Base-by-base conservation (phyloP, 2,797 vertebrate genomes). In the Cyclura pinguis region DNA sequence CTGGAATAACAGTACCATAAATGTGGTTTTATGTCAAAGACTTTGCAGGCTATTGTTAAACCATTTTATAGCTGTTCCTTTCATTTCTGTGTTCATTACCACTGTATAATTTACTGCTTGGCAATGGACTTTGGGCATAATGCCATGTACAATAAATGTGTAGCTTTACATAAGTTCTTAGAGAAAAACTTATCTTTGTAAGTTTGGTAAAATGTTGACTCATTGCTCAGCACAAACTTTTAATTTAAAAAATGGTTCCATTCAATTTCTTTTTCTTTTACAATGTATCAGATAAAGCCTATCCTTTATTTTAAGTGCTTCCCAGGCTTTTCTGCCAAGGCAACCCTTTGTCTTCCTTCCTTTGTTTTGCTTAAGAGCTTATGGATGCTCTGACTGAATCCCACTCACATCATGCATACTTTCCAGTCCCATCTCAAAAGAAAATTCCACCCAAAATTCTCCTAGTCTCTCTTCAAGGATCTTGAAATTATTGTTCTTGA, bases 21-120 rank as follows among this genome's bases (percentile, higher is more conserved):
- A 88, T 87, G 59, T 57, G 62, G 59, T 87, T 91, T 88, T 88
- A 78, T 91, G 62, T 88, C 73, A 88, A 84, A 90, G 62, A 78
- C 62, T 69, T 91, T 57, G 74, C 73, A 84, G 62, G 86, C 86
- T 91, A 91, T 85, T 85, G 88, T 90, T 85, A 85, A 85, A 85
- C 83, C 88, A 90, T 90, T 90, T 90, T 90, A 90, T 80, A 85
- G 83, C 74, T 32, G 88, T 90, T 90, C 62, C 76, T 85, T 90
- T 90, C 83, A 90, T 90, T 90, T 84, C 76, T 85, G 50, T 85
- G 83, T 80, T 90, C 76, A 90, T 90, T 90, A 85, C 82, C 83
- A 80, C 62, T n/a, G 64, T 85, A 72, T 90, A 90, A 90, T 90
- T 90, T 85, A 90, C 50, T 89, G 62, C 88, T 80, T 85, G 64